These are phyloP conservation scores for Panopea generosa DNA, from an alignment of 2,888 invertebrate genomes.

Conservation along the genomic window DNA sequence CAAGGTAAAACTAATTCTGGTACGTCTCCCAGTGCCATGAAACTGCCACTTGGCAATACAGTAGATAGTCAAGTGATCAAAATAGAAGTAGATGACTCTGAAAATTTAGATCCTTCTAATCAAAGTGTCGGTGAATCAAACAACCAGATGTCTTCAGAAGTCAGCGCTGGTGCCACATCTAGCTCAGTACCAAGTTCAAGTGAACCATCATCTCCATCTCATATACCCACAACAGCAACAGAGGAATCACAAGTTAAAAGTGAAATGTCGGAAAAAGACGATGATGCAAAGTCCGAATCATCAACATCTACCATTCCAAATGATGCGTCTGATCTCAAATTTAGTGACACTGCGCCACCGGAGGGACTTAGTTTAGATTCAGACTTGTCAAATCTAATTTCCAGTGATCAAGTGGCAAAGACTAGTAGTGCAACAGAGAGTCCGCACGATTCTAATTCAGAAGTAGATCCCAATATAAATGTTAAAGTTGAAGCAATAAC, in stretches of 20 bases:
- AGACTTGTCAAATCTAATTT: slow-evolving; percentile 44
- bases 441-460: not conserved
- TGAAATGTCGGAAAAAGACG: slow-evolving; percentile 19
- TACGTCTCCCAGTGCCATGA: slow-evolving; percentile 2
- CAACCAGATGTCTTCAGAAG: not conserved
- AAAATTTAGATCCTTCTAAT: slow-evolving; percentile 14
- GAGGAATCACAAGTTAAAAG: slow-evolving; percentile 23
- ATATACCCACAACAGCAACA: slow-evolving; percentile 7
- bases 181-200: slow-evolving; percentile 9
- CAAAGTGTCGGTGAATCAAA: slow-evolving; percentile 12
- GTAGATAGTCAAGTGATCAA: slow-evolving; percentile 45
- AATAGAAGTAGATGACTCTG: slow-evolving; percentile 32
- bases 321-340: slow-evolving; percentile 41
- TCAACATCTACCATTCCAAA: slow-evolving; percentile 41
- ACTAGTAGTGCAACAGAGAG: slow-evolving; percentile 6
- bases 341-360: slow-evolving; percentile 15
- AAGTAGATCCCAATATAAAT: slow-evolving; percentile 24
- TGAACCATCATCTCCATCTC: slow-evolving; percentile 20
- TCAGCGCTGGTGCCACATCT: not conserved
- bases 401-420: slow-evolving; percentile 9
- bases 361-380: slow-evolving; percentile 43
- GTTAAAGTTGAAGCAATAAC: slow-evolving; percentile 55
- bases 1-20: not conserved
- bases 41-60: slow-evolving; percentile 14
- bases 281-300: slow-evolving; percentile 45